These are phyloP conservation scores for Hyposmocoma kahamanoa DNA, from an alignment of 1,140 invertebrate genomes.

Conservation along the genomic window DNA sequence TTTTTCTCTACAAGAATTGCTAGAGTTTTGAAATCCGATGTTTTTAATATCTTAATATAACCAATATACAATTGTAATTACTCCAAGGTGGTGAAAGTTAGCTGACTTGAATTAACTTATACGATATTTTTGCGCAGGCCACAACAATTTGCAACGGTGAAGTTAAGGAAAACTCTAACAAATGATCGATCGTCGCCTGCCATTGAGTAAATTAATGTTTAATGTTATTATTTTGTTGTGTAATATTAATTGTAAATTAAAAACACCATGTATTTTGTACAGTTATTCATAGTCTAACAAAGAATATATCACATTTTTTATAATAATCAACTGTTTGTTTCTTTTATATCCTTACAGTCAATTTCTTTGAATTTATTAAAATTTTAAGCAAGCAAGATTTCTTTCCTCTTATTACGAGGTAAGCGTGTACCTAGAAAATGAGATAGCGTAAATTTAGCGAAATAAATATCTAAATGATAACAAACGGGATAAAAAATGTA, in stretches of 20 bases:
- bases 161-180: constrained; percentile 88
- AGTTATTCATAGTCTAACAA: constrained; percentile 73
- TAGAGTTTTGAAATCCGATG: too few relatives aligned
- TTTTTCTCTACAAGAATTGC: too few relatives aligned
- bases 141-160: constrained; percentile 89
- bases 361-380: too few relatives aligned
- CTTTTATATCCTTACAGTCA: neutral
- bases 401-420: too few relatives aligned
- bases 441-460: too few relatives aligned
- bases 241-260: constrained; percentile 66
- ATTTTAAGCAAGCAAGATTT: too few relatives aligned
- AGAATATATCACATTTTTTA: constrained; percentile 73
- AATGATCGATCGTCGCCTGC: constrained; percentile 88
- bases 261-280: constrained; percentile 69
- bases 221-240: constrained; percentile 64
- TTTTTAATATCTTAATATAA: too few relatives aligned
- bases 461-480: too few relatives aligned
- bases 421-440: too few relatives aligned
- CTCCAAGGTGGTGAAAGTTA: too few relatives aligned
- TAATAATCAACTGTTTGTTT: constrained; percentile 50
- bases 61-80: too few relatives aligned
- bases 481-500: neutral
- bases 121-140: constrained; percentile 75
- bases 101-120: too few relatives aligned
- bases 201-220: constrained; percentile 73